These are phyloP conservation scores for Brachionus plicatilis DNA, from an alignment of 1,140 invertebrate species.

Conservation along the genomic window DNA sequence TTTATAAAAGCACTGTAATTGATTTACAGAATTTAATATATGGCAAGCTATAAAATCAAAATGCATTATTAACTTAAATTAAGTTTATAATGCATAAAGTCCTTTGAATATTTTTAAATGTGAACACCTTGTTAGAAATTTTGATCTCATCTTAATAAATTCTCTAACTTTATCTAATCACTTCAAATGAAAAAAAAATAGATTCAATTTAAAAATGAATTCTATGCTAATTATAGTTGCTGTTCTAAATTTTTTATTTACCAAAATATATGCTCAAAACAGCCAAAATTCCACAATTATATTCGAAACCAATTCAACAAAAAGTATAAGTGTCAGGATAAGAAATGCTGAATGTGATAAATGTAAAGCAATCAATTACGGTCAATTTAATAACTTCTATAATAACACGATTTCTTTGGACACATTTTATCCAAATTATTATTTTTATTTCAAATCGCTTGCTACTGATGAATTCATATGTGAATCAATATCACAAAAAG, in stretches of 20 bases:
- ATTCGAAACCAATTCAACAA: background rate
- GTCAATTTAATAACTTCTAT: background rate
- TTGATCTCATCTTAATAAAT: background rate
- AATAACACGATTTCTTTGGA: background rate
- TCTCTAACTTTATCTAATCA: background rate
- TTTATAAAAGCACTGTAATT: too few relatives aligned
- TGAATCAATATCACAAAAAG: background rate
- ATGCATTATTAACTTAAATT: background rate
- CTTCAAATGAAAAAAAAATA: background rate
- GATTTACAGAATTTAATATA: too few relatives aligned
- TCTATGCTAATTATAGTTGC: background rate
- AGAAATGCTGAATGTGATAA: background rate
- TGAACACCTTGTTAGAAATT: too few relatives aligned
- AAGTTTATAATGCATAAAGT: background rate
- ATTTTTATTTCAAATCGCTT: background rate
- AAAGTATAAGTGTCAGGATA: background rate
- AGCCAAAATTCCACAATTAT: background rate
- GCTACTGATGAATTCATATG: background rate
- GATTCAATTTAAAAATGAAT: background rate
- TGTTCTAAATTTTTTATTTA: background rate
- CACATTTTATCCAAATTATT: slow-evolving; percentile 1
- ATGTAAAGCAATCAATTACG: background rate
- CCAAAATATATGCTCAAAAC: background rate
- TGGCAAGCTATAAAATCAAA: too few relatives aligned
- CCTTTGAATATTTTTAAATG: background rate